These are phyloP conservation scores for Mungos mungo DNA, from an alignment of 2,113 vertebrate species.

Conservation along the genomic window DNA sequence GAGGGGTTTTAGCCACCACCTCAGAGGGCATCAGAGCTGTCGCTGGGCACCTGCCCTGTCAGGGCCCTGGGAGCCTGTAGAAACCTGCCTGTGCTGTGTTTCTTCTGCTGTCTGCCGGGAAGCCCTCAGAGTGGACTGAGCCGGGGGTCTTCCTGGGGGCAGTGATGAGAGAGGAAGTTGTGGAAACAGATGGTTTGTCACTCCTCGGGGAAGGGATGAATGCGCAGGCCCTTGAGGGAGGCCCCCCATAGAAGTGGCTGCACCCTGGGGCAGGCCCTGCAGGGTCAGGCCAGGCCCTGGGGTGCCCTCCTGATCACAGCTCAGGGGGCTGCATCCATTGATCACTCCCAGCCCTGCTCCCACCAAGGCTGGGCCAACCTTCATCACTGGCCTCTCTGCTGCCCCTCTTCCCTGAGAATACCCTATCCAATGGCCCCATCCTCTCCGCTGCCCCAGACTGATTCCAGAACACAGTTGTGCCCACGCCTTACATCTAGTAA, in stretches of 20 bases:
- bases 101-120: not conserved
- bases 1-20: not conserved
- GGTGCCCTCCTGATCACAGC: not conserved
- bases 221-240: not conserved
- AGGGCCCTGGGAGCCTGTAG: not conserved
- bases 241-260: not conserved
- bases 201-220: not conserved
- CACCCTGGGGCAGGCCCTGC: not conserved
- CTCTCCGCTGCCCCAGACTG: not conserved
- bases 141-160: not conserved
- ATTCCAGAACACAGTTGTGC: not conserved
- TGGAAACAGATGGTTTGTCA: not conserved
- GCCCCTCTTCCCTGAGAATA: too few species aligned
- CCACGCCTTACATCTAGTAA: not conserved
- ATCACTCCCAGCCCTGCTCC: not conserved
- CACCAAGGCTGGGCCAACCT: not conserved
- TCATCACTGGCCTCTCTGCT: not conserved
- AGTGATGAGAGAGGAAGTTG: not conserved
- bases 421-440: too few species aligned
- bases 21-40: not conserved
- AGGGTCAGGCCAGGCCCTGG: not conserved
- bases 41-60: accelerated
- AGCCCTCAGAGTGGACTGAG: not conserved
- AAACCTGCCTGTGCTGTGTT: not conserved
- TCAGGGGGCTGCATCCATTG: not conserved